These are phyloP conservation scores for Hydrozoanthus tunicans DNA, from an alignment of 64 coral and sea anemone species.

Conservation along the genomic window DNA sequence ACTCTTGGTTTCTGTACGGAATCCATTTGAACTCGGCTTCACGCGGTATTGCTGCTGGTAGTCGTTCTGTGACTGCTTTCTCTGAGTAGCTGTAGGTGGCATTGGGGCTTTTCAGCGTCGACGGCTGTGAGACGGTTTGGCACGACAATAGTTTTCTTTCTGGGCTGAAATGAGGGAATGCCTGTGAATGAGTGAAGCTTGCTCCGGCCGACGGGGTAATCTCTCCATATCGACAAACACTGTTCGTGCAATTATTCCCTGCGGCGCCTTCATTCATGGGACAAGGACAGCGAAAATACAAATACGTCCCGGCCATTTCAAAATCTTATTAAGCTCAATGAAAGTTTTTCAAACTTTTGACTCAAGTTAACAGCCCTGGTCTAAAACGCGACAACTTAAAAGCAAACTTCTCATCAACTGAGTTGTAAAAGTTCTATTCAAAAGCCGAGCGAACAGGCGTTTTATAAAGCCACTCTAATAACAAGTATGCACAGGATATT, in stretches of 20 bases:
- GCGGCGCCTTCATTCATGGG: constrained; percentile 68
- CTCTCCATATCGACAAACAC: constrained; percentile 76
- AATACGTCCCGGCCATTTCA: constrained; percentile 67
- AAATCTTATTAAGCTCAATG: background rate
- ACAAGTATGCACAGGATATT: constrained; percentile 45
- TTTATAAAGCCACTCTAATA: constrained; percentile 44
- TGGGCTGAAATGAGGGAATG: constrained; percentile 65
- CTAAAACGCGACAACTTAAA: constrained; percentile 35
- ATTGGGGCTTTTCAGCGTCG: constrained; percentile 29
- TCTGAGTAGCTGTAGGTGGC: background rate
- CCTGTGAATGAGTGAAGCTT: constrained; percentile 13
- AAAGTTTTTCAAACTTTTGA: background rate
- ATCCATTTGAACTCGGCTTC: constrained; percentile 50
- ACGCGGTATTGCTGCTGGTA: background rate
- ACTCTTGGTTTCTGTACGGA: constrained; percentile 33
- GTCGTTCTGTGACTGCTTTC: constrained; percentile 12
- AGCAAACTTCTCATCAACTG: constrained; percentile 13
- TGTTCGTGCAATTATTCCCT: background rate
- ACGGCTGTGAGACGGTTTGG: background rate
- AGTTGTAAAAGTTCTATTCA: constrained; percentile 54
- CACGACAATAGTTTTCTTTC: constrained; percentile 67
- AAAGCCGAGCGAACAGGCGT: constrained; percentile 57
- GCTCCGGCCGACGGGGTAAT: constrained; percentile 42
- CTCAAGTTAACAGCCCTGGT: background rate
- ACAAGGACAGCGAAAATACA: constrained; percentile 82